phyloP scores from a whole-genome alignment of 2,113 vertebrate species.

The Phainopepla nitens region DNA sequence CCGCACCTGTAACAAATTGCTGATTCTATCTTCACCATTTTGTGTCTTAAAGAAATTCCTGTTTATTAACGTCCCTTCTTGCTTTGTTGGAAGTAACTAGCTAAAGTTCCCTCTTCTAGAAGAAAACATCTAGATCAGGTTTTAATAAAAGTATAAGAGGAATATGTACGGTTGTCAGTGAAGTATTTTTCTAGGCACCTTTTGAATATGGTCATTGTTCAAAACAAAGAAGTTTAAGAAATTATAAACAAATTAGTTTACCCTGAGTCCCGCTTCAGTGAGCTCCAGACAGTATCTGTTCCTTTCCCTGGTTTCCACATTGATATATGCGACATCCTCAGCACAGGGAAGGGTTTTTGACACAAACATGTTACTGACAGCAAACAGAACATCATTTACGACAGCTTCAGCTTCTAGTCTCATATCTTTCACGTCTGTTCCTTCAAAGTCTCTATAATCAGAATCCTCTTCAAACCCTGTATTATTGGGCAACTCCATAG shows the following conservation, averaged over 20 bases:
- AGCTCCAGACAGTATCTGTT: conserved; percentile 92
- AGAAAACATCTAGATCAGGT: background rate
- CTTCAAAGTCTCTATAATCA: conserved; percentile 74
- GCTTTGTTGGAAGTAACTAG: background rate
- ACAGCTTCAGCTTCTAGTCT: conserved; percentile 92
- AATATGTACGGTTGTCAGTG: background rate
- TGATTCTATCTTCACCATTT: background rate
- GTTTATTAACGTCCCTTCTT: background rate
- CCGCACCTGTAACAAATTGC: background rate
- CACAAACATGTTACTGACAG: conserved; percentile 90
- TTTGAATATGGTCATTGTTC: background rate
- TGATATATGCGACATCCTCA: conserved; percentile 89
- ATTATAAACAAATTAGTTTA: conserved; percentile 56
- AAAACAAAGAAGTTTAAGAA: background rate
- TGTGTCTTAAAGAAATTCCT: background rate
- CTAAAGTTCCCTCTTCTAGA: background rate
- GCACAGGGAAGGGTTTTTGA: conserved; percentile 84
- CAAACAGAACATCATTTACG: conserved; percentile 94
- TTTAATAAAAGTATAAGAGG: background rate
- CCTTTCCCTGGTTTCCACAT: conserved; percentile 90
- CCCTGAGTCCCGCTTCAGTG: conserved; percentile 90
- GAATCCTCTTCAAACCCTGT: conserved; percentile 76
- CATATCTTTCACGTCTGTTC: conserved; percentile 92
- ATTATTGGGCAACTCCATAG: conserved; percentile 76
- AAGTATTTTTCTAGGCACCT: background rate